A percentile compares a stretch with the other conserved stretches of the same genome.
phyloP scores from a whole-genome alignment of 2,113 vertebrate species.

The Promerops cafer region DNA sequence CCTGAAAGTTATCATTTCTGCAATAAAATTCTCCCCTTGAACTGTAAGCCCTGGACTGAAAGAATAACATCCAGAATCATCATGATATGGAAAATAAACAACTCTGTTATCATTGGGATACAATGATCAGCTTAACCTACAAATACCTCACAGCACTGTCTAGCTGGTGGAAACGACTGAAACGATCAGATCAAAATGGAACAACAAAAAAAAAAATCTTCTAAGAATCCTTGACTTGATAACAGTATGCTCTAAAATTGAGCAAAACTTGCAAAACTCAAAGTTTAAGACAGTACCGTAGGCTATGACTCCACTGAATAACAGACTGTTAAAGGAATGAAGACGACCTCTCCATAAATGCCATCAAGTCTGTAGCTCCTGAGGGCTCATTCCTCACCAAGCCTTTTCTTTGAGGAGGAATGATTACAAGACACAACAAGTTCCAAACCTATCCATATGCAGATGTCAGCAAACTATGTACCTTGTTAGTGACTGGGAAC shows the following conservation, averaged over 20 bases:
- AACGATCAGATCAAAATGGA: not conserved
- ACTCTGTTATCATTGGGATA: not conserved
- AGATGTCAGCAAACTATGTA: not conserved
- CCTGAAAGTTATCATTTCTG: not conserved
- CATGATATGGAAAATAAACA: not conserved
- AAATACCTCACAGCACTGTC: not conserved
- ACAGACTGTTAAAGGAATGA: not conserved
- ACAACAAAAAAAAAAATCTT: not conserved
- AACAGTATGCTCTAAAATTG: not conserved
- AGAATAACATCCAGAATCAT: not conserved
- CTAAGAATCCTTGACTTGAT: not conserved
- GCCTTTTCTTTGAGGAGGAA: not conserved
- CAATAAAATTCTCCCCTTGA: not conserved
- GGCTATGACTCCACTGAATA: not conserved
- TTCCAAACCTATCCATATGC: not conserved
- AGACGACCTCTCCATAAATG: not conserved
- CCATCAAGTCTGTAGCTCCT: not conserved
- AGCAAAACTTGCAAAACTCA: not conserved
- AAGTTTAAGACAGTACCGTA: not conserved
- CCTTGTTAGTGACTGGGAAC: not conserved
- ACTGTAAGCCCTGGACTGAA: not conserved
- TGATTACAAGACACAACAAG: slow-evolving; percentile 2
- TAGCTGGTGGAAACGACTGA: not conserved
- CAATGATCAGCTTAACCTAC: not conserved
- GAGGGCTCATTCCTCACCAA: slow-evolving; percentile 14